A percentile compares a stretch with the other conserved stretches of the same genome.
These are phyloP conservation scores for Rafetus swinhoei DNA, from an alignment of 2,113 vertebrate species.

Conservation along the genomic window DNA sequence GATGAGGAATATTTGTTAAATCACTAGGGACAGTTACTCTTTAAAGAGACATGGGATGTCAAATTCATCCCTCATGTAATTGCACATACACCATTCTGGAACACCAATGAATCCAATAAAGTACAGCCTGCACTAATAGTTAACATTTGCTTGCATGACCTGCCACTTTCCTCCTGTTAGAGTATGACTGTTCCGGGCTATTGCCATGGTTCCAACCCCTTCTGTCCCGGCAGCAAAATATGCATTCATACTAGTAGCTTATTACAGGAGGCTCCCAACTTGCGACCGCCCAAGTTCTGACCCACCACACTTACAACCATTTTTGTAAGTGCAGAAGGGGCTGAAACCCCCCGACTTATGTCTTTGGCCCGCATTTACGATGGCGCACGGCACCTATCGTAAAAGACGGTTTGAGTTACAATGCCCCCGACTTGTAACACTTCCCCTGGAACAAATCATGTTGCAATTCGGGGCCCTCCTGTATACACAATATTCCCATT, in stretches of 20 bases:
- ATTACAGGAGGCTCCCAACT: neutral
- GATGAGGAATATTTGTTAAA: neutral
- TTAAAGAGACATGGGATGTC: slow-evolving; percentile 4
- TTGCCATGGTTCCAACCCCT: neutral
- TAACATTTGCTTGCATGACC: slow-evolving; percentile 29
- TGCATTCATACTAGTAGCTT: neutral
- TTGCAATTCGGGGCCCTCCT: too few relatives aligned
- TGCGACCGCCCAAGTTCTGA: too few relatives aligned
- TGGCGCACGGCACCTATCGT: too few relatives aligned
- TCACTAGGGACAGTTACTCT: neutral
- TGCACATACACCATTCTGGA: slow-evolving; percentile 16
- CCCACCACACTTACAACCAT: too few relatives aligned
- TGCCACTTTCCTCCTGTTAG: slow-evolving; percentile 25
- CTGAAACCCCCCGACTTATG: too few relatives aligned
- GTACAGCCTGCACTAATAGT: slow-evolving; percentile 40
- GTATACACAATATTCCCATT: slow-evolving; percentile 8
- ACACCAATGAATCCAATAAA: slow-evolving; percentile 45
- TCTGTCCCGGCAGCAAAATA: neutral
- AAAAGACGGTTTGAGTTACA: too few relatives aligned
- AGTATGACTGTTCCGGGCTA: slow-evolving; percentile 48
- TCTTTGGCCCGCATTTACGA: too few relatives aligned
- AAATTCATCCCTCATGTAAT: neutral
- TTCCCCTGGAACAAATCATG: neutral
- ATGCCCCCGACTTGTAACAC: too few relatives aligned
- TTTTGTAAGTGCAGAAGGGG: too few relatives aligned